phyloP scores from a whole-genome alignment of 2,797 vertebrate genomes.

The Scleropages formosus region DNA sequence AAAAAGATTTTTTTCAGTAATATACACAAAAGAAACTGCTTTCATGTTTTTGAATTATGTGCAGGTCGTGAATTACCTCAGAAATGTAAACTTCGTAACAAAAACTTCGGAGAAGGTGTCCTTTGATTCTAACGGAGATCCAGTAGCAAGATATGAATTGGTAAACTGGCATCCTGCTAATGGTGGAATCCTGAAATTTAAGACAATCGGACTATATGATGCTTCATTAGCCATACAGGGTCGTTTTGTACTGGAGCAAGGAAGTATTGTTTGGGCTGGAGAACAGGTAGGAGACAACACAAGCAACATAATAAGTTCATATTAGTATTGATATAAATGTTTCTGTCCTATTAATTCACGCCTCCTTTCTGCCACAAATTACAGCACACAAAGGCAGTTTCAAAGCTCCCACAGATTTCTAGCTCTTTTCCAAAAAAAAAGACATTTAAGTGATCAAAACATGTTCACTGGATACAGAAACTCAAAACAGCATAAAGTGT shows the following conservation, averaged over 20 bases:
- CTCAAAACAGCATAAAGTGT: too few species aligned
- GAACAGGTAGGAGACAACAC: constrained; percentile 28
- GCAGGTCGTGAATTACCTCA: constrained; percentile 39
- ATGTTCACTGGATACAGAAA: too few species aligned
- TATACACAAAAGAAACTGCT: not conserved
- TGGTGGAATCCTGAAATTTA: constrained; percentile 31
- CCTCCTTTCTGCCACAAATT: not conserved
- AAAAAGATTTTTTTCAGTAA: not conserved
- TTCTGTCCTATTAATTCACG: not conserved
- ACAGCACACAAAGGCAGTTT: not conserved
- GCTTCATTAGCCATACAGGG: constrained; percentile 33
- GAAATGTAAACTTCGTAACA: constrained; percentile 32
- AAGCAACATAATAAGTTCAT: not conserved
- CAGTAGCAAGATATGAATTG: constrained; percentile 39
- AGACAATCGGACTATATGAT: constrained; percentile 37
- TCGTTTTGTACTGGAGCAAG: constrained; percentile 30
- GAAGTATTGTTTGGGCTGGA: constrained; percentile 34
- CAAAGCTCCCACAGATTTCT: not conserved
- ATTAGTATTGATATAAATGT: not conserved
- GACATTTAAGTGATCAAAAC: too few species aligned
- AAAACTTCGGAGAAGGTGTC: constrained; percentile 37
- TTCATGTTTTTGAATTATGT: not conserved
- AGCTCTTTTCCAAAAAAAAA: too few species aligned
- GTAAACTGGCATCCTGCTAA: constrained; percentile 38
- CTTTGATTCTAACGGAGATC: constrained; percentile 36